Conservation (phyloP, 2,113 vertebrate species). For the Pristiophorus japonicus region DNA sequence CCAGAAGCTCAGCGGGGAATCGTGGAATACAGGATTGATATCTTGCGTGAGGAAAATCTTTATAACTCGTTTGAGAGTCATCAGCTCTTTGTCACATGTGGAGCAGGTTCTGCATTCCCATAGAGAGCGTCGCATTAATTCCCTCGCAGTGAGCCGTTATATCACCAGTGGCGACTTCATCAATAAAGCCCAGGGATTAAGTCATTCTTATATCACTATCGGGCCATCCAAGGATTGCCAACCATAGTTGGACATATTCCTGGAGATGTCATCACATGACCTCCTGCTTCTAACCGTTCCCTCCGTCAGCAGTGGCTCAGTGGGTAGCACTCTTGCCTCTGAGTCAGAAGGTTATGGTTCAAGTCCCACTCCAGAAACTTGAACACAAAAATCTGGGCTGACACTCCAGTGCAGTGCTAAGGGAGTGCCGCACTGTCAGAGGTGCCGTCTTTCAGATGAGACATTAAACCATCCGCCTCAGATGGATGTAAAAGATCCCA, state of each 20-base stretch:
- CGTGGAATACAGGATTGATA: not conserved
- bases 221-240: not conserved
- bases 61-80: not conserved
- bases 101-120: not conserved
- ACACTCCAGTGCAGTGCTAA: too few relatives aligned
- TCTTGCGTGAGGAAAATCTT: not conserved
- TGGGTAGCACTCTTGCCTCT: too few relatives aligned
- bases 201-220: not conserved
- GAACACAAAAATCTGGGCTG: too few relatives aligned
- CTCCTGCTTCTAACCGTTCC: not conserved
- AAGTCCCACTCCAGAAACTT: too few relatives aligned
- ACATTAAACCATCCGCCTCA: too few relatives aligned
- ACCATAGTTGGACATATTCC: not conserved
- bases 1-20: constrained; percentile 6
- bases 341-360: too few relatives aligned
- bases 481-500: too few relatives aligned
- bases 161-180: not conserved
- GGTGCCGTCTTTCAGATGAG: too few relatives aligned
- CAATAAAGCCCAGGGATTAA: not conserved
- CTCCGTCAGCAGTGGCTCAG: too few relatives aligned
- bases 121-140: not conserved
- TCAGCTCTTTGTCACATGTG: not conserved
- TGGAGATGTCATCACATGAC: not conserved
- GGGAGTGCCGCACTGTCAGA: too few relatives aligned
- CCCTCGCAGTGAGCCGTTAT: not conserved